Evolutionary conservation across 2,797 vertebrate species (phyloP).

Genomic region (Eleutherodactylus coqui): DNA sequence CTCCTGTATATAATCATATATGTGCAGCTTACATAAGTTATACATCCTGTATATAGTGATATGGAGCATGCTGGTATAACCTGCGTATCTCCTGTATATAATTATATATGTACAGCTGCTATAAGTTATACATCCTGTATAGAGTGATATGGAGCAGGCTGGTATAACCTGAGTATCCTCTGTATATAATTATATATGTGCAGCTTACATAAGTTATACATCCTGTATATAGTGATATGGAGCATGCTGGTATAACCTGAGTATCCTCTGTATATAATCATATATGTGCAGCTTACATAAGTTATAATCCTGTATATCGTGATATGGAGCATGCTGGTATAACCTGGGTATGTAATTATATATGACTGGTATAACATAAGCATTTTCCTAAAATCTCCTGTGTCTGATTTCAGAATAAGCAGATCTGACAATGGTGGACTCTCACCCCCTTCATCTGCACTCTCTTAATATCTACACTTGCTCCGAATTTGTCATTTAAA

Average conservation of each 20-base stretch:
- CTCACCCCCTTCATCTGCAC: constrained; percentile 73
- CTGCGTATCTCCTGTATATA: neutral
- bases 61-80: neutral
- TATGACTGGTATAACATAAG: neutral
- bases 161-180: neutral
- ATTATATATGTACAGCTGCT: neutral
- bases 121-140: too few relatives aligned
- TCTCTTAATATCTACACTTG: constrained; percentile 79
- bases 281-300: too few relatives aligned
- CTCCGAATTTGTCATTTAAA: constrained; percentile 84
- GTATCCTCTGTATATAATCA: too few relatives aligned
- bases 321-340: neutral
- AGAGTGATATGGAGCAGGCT: neutral
- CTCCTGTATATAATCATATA: neutral
- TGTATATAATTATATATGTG: neutral
- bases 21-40: too few relatives aligned
- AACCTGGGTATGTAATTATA: neutral
- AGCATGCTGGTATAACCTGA: neutral
- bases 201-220: too few relatives aligned
- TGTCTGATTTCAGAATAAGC: constrained; percentile 60
- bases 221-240: too few relatives aligned
- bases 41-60: too few relatives aligned
- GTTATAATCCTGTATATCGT: neutral
- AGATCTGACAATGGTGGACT: constrained; percentile 67
- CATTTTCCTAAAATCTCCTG: neutral